phyloP scores from a whole-genome alignment of 2,113 vertebrate species.

The Capreolus pygargus region DNA sequence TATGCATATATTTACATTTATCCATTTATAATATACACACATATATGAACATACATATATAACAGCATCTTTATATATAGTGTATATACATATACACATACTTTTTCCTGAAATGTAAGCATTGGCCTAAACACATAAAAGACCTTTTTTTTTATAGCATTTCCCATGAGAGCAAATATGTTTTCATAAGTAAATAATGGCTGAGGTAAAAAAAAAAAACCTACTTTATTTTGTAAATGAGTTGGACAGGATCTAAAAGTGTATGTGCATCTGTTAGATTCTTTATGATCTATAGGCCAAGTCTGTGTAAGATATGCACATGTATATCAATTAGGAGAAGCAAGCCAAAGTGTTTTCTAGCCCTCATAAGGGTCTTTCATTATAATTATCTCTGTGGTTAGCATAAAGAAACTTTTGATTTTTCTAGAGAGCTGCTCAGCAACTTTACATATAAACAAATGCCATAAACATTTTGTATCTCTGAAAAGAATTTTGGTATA shows the following conservation, averaged over 20 bases:
- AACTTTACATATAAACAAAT: not conserved
- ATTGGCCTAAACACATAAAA: constrained; percentile 53
- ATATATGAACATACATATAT: not conserved
- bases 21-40: not conserved
- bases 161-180: constrained; percentile 41
- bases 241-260: not conserved
- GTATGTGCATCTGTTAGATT: not conserved
- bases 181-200: constrained; percentile 19
- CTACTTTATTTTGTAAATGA: constrained; percentile 25
- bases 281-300: not conserved
- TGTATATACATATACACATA: not conserved
- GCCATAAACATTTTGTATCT: not conserved
- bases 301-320: not conserved
- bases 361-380: not conserved
- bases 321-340: not conserved
- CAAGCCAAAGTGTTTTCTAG: not conserved
- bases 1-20: not conserved
- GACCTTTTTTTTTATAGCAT: constrained; percentile 61
- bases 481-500: not conserved
- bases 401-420: not conserved
- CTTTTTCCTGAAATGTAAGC: constrained; percentile 10
- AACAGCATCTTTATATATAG: constrained; percentile 3
- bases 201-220: constrained; percentile 24
- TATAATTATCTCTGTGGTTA: not conserved
- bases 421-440: not conserved